Percentiles rank a stretch among this genome's conserved stretches.
phyloP scores from a whole-genome alignment of 2,888 invertebrate genomes.

The Drosophila stalkeri region DNA sequence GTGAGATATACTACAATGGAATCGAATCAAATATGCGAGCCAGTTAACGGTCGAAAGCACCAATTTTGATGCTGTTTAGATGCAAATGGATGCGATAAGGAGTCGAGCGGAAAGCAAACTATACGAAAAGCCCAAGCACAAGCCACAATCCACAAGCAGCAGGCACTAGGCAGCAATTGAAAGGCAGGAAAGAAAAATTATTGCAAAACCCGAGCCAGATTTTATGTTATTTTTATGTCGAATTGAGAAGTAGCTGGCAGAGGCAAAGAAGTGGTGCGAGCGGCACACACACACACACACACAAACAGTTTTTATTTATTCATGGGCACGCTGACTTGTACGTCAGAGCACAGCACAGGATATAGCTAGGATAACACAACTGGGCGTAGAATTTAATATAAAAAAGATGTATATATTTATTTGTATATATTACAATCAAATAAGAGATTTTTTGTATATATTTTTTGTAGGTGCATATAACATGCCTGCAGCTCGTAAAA shows the following conservation, averaged over 20 bases:
- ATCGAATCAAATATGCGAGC: constrained; percentile 57
- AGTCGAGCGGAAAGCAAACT: constrained; percentile 47
- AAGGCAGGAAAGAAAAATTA: constrained; percentile 38
- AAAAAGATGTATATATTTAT: constrained; percentile 16
- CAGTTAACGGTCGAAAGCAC: constrained; percentile 37
- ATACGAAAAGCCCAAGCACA: constrained; percentile 23
- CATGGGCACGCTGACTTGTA: constrained; percentile 62
- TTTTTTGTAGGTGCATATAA: constrained; percentile 28
- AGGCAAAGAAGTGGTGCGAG: constrained; percentile 3
- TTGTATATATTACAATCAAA: constrained; percentile 22
- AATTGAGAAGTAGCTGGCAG: constrained; percentile 24
- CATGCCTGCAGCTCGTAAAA: constrained; percentile 52
- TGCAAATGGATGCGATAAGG: constrained; percentile 71
- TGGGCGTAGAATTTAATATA: constrained; percentile 44
- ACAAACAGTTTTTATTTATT: constrained; percentile 63
- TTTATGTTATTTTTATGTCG: constrained; percentile 72
- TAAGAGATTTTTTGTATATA: constrained; percentile 46
- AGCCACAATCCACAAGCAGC: constrained; percentile 29
- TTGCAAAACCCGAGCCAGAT: constrained; percentile 57
- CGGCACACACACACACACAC: constrained; percentile 32
- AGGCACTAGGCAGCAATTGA: constrained; percentile 32
- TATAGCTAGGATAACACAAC: constrained; percentile 36
- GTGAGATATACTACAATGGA: constrained; percentile 26
- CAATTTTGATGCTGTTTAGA: constrained; percentile 69
- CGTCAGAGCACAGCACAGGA: constrained; percentile 40